phyloP scores from a whole-genome alignment of 2,888 invertebrate genomes.

The Torymus texanus region DNA sequence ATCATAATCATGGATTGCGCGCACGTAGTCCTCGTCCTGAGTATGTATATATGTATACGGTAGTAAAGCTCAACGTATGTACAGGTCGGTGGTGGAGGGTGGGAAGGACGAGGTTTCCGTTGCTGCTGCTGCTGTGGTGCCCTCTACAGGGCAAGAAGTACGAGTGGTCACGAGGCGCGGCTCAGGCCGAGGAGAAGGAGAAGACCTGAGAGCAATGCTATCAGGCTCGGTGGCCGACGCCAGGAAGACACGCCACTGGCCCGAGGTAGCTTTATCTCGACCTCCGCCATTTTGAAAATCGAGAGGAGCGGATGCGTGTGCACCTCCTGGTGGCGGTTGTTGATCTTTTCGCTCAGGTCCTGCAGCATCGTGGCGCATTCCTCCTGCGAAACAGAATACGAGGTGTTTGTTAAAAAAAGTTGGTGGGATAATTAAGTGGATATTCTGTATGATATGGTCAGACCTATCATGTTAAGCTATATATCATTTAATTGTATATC shows the following conservation, averaged over 20 bases:
- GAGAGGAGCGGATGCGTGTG: constrained; percentile 91
- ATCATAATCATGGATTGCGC: constrained; percentile 11
- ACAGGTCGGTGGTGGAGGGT: constrained; percentile 35
- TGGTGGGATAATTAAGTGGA: no score
- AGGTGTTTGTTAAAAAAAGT: background rate
- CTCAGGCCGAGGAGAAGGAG: background rate
- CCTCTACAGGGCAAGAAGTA: background rate
- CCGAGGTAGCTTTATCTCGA: constrained; percentile 89
- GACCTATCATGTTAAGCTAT: no score
- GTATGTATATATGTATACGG: constrained; percentile 46
- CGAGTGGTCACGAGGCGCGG: constrained; percentile 48
- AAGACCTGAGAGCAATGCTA: constrained; percentile 8
- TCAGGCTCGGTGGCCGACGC: background rate
- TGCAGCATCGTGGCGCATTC: constrained; percentile 89
- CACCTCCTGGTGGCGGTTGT: constrained; percentile 89
- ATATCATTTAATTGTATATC: no score
- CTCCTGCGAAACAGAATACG: constrained; percentile 79
- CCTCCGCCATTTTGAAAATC: constrained; percentile 94
- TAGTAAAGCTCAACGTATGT: constrained; percentile 55
- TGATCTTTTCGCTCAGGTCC: constrained; percentile 89
- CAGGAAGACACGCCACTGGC: constrained; percentile 74
- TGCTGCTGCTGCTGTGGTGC: background rate
- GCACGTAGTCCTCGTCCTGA: constrained; percentile 27
- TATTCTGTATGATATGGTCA: no score
- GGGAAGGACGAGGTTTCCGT: constrained; percentile 8